Base-by-base conservation (phyloP, 2,797 vertebrate genomes). In the Anabas testudineus region DNA sequence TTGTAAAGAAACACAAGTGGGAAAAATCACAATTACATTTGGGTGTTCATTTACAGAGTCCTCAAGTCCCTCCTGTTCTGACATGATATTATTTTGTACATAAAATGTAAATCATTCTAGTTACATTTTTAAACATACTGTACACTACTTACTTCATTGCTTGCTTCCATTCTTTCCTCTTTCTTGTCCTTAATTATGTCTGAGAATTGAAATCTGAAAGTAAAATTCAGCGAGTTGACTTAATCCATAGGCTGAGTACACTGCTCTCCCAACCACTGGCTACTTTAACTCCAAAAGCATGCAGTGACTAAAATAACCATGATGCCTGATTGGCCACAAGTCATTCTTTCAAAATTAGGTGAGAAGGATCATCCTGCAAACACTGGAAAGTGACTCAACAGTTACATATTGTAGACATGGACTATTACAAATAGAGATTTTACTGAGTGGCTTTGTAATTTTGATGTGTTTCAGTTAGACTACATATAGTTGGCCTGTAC, bases 231-330 rank as follows among this genome's bases (percentile, higher is more conserved):
- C 18, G 39, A 3, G 13, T 37, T 69, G 36, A 19, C 45, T 36
- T 24, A 10, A n/a, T 0, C 41, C 19, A 9, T 30, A 12, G 71
- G 49, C 63, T 48, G 4, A 14, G 12, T 28, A 30, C 46, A 64
- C 60, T 63, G 52, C 69, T 72, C 56, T 76, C 80, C 61, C 78
- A 86, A 8, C 85, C 74, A 71, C 85, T 67, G 79, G 46, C 77
- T 74, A 58, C 71, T 87, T 87, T 90, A 90, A 90, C 88, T 76
- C 74, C 70, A 66, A 71, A 78, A 71, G 83, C 71, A 83, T 64
- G 81, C 54, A 36, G 80, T 1, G 74, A 75, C 90, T 64, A 87
- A 92, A 92, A 93, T 92, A 92, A 71, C 74, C 74, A 19, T 42
- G 75, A 54, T 12, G 61, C 24, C 68, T 74, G 67, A 91, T 85